A percentile compares a stretch with the other conserved stretches of the same genome.
These are phyloP conservation scores for Drosophila prostipennis DNA, from an alignment of 2,888 invertebrate species.

Conservation along the genomic window DNA sequence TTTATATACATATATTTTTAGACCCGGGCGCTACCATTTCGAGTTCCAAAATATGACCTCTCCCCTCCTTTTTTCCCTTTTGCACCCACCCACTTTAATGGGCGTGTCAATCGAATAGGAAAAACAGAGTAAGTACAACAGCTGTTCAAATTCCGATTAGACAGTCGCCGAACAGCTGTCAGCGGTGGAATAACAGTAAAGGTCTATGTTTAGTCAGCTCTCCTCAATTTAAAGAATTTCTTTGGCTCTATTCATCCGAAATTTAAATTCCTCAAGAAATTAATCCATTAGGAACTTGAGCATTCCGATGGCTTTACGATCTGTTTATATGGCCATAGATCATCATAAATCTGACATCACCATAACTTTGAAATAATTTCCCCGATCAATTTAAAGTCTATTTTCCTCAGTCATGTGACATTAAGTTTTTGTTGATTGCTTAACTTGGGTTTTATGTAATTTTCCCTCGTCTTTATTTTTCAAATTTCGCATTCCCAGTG, in stretches of 20 bases:
- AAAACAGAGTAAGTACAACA: slow-evolving; percentile 8
- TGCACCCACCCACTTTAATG: slow-evolving; percentile 5
- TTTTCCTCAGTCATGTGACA: slow-evolving; percentile 26
- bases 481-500: slow-evolving; percentile 51
- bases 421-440: slow-evolving; percentile 15
- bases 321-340: slow-evolving; percentile 27
- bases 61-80: background rate
- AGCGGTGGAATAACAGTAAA: slow-evolving; percentile 5
- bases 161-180: slow-evolving; percentile 26
- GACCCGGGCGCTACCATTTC: slow-evolving; percentile 19
- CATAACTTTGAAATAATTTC: slow-evolving; percentile 16
- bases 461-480: slow-evolving; percentile 5
- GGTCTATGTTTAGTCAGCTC: background rate
- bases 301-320: slow-evolving; percentile 29
- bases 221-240: background rate
- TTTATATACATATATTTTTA: slow-evolving; percentile 50
- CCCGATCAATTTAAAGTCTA: slow-evolving; percentile 19
- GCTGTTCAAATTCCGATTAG: slow-evolving; percentile 30
- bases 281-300: slow-evolving; percentile 17
- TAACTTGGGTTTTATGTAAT: slow-evolving; percentile 20
- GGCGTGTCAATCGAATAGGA: slow-evolving; percentile 30
- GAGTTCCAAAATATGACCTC: slow-evolving; percentile 1
- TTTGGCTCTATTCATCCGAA: background rate
- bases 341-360: slow-evolving; percentile 39
- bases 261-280: slow-evolving; percentile 5